Conservation (phyloP, 2,888 invertebrate genomes). For the Stenotaenia linearis region DNA sequence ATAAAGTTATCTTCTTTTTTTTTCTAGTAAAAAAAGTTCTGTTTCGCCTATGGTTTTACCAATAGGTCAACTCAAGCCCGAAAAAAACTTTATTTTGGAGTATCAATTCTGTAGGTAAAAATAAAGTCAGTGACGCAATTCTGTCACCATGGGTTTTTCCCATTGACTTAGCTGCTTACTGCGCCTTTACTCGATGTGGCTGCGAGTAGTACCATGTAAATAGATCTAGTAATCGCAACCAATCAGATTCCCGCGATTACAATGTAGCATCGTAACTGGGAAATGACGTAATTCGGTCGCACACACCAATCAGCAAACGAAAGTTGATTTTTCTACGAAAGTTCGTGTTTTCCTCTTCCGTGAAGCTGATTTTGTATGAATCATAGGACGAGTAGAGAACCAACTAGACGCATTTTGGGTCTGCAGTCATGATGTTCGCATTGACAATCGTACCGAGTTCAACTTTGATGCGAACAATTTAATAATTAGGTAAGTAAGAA, state of each 20-base stretch:
- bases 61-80: not conserved
- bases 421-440: not conserved
- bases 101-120: not conserved
- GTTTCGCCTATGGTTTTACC: not conserved
- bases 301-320: not conserved
- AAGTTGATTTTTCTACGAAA: not conserved
- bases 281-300: not conserved
- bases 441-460: not conserved
- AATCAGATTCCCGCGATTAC: not conserved
- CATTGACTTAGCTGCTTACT: not conserved
- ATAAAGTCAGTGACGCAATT: not conserved
- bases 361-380: not conserved
- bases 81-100: conserved; percentile 6
- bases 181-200: not conserved
- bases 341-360: conserved; percentile 5
- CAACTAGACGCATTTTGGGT: not conserved
- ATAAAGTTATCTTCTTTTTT: not conserved
- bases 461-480: not conserved
- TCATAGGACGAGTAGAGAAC: not conserved
- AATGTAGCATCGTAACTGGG: not conserved
- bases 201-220: not conserved
- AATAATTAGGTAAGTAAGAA: not conserved
- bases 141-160: conserved; percentile 8
- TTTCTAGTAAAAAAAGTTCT: not conserved
- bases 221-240: not conserved